phyloP scores from a whole-genome alignment of 2,888 invertebrate species.

The Noctuana brunneofusca region DNA sequence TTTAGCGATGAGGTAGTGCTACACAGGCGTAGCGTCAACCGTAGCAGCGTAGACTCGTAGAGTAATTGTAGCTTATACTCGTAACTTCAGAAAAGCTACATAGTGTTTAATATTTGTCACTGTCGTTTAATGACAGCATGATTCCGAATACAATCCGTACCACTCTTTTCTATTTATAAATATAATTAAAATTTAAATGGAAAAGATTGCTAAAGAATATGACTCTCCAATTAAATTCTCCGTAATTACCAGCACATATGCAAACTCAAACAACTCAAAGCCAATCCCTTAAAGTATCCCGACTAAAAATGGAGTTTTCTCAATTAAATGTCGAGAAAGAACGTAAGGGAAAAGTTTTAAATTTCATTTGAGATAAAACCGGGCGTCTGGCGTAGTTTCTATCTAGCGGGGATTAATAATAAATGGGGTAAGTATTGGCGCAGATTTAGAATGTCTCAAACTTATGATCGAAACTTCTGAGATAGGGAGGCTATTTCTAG shows the following conservation, averaged over 20 bases:
- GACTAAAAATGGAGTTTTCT: slow-evolving; percentile 66
- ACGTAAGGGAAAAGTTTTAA: slow-evolving; percentile 67
- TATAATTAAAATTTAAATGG: background rate
- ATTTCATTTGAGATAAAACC: slow-evolving; percentile 70
- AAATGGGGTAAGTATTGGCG: slow-evolving; percentile 54
- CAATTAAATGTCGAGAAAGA: slow-evolving; percentile 69
- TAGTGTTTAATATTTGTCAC: too few species aligned
- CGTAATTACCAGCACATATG: slow-evolving; percentile 23
- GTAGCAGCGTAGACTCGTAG: background rate
- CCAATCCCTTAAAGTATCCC: slow-evolving; percentile 59
- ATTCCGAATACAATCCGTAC: too few species aligned
- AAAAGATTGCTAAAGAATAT: background rate
- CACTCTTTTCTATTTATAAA: too few species aligned
- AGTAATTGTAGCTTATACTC: background rate
- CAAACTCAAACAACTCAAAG: slow-evolving; percentile 38
- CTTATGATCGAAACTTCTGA: slow-evolving; percentile 30
- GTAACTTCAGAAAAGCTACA: too few species aligned
- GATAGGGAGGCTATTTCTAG: slow-evolving; percentile 20
- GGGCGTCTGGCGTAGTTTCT: slow-evolving; percentile 62
- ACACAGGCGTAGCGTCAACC: background rate
- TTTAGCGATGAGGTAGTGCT: background rate
- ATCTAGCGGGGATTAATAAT: slow-evolving; percentile 68
- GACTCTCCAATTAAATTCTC: background rate
- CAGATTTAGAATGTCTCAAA: slow-evolving; percentile 47
- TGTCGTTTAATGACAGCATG: too few species aligned